Evolutionary conservation across 92 coral and sea anemone genomes (phyloP).

Genomic region (Meandrina meandrites): DNA sequence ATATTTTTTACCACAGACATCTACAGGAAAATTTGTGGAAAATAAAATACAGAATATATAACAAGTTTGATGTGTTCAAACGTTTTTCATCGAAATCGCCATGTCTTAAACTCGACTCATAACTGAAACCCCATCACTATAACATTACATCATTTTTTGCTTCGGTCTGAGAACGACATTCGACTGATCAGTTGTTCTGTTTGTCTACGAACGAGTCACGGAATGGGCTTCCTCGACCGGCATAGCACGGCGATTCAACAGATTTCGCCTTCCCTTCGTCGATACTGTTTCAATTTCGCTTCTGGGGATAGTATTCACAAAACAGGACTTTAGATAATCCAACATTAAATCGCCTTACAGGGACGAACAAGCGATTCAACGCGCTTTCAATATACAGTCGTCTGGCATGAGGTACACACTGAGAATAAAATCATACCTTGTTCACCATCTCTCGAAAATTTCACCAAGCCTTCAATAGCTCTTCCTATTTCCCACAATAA

Average conservation of each 20-base stretch:
- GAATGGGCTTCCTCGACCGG: background rate
- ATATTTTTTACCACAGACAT: background rate
- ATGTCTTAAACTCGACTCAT: background rate
- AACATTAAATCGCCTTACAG: background rate
- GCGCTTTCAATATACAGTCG: background rate
- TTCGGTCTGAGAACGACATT: background rate
- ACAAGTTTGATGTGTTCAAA: background rate
- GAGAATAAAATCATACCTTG: constrained; percentile 18
- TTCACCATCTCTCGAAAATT: constrained; percentile 36
- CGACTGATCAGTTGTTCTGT: background rate
- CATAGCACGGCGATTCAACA: background rate
- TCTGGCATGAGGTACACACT: background rate
- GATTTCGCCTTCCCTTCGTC: background rate
- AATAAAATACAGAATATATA: background rate
- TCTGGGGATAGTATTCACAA: background rate
- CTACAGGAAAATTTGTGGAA: background rate
- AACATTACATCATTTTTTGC: background rate
- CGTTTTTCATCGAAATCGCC: background rate
- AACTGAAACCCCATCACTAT: background rate
- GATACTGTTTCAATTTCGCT: background rate
- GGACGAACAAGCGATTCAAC: background rate
- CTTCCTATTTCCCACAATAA: background rate
- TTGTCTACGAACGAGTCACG: constrained; percentile 5
- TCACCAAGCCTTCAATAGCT: background rate
- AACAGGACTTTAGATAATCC: background rate